phyloP scores from a whole-genome alignment of 1,140 invertebrate species.

The Zaprionus inermis region DNA sequence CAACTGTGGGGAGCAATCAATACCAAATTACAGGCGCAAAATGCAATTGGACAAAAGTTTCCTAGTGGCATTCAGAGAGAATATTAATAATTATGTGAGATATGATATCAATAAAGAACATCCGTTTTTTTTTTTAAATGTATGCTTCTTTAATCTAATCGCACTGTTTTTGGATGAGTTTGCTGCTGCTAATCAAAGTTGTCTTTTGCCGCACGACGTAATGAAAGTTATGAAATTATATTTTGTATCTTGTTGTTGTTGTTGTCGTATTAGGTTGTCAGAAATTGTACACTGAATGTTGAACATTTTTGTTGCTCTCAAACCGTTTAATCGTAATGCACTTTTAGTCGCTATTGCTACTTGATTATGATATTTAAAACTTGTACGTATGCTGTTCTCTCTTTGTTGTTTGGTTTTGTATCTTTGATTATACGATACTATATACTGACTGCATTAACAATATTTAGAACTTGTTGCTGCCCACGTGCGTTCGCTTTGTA shows the following conservation, averaged over 20 bases:
- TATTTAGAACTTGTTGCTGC: slow-evolving; percentile 46
- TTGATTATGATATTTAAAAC: slow-evolving; percentile 38
- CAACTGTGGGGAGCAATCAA: slow-evolving; percentile 86
- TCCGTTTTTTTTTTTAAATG: slow-evolving; percentile 1
- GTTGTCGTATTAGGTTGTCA: neutral
- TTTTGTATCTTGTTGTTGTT: slow-evolving; percentile 2
- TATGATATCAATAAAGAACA: slow-evolving; percentile 9
- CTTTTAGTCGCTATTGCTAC: slow-evolving; percentile 29
- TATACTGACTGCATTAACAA: slow-evolving; percentile 42
- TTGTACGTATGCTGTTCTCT: slow-evolving; percentile 38
- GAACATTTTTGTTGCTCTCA: slow-evolving; percentile 42
- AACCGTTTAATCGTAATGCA: slow-evolving; percentile 38
- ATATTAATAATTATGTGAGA: neutral
- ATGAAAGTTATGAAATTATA: slow-evolving; percentile 18
- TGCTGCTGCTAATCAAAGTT: slow-evolving; percentile 18
- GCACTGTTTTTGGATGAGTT: slow-evolving; percentile 18
- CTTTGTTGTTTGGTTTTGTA: slow-evolving; percentile 27
- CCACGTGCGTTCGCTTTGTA: slow-evolving; percentile 1
- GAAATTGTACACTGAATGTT: slow-evolving; percentile 34
- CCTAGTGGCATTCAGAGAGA: neutral
- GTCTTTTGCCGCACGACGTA: slow-evolving; percentile 23
- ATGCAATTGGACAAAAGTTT: slow-evolving; percentile 48
- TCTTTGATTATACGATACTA: slow-evolving; percentile 47
- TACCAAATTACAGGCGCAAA: slow-evolving; percentile 36
- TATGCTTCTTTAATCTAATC: slow-evolving; percentile 34